A percentile compares a stretch with the other conserved stretches of the same genome.
Evolutionary conservation across 1,140 invertebrate species (phyloP).

Genomic region (Euglossa dilemma): DNA sequence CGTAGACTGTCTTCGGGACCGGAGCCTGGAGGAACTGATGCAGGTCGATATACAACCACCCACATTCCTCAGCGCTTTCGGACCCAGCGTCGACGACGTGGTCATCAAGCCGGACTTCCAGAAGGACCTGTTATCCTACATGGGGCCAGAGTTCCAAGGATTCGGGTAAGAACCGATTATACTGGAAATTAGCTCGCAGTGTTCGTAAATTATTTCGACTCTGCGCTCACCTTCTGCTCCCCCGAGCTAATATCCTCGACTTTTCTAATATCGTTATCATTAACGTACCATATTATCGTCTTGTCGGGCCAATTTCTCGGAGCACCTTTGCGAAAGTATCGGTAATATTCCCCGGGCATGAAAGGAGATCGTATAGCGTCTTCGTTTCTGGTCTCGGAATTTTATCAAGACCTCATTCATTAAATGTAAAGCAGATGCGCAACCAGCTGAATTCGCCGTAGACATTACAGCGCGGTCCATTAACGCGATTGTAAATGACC

Average conservation of each 20-base stretch:
- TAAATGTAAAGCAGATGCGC: slow-evolving; percentile 57
- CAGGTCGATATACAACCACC: slow-evolving; percentile 90
- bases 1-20: slow-evolving; percentile 91
- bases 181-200: no score
- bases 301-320: neutral
- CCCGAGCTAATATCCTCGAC: neutral
- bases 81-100: slow-evolving; percentile 93
- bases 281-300: neutral
- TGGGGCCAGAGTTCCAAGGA: slow-evolving; percentile 87
- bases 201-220: no score
- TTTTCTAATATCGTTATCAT: neutral
- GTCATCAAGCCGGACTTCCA: slow-evolving; percentile 92
- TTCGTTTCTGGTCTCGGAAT: slow-evolving; percentile 5
- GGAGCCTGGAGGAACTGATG: slow-evolving; percentile 90
- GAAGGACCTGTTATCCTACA: slow-evolving; percentile 88
- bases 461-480: slow-evolving; percentile 63
- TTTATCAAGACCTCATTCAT: slow-evolving; percentile 46
- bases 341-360: neutral
- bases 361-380: neutral
- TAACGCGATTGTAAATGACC: slow-evolving; percentile 65
- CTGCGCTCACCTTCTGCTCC: no score
- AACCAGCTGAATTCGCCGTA: slow-evolving; percentile 34
- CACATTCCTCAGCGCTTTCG: slow-evolving; percentile 92
- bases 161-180: slow-evolving; percentile 80
- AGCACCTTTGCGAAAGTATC: neutral